Evolutionary conservation across 2,797 vertebrate species (phyloP).

Genomic region (Anas flavirostris): DNA sequence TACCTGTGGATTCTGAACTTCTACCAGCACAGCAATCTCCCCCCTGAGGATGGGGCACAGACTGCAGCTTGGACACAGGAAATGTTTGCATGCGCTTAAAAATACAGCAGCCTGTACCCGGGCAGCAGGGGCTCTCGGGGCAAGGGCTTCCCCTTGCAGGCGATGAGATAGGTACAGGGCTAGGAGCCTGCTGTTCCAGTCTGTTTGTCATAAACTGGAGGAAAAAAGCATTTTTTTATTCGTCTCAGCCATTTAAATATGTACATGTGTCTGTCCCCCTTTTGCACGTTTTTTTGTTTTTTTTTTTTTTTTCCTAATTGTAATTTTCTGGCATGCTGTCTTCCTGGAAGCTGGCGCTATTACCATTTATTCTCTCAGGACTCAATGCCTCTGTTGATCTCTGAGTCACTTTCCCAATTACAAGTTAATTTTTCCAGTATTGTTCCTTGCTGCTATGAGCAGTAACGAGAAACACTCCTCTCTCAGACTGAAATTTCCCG

Average conservation of each 20-base stretch:
- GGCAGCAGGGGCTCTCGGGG: background rate
- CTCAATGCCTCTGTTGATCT: background rate
- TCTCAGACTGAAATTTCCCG: background rate
- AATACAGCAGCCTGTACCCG: background rate
- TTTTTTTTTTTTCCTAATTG: background rate
- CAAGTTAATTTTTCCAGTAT: background rate
- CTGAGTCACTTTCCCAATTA: background rate
- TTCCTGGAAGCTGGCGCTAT: background rate
- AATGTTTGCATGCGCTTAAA: fast-evolving
- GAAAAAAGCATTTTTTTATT: background rate
- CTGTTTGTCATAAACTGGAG: background rate
- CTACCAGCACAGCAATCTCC: background rate
- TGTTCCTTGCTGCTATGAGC: background rate
- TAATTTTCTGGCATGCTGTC: background rate
- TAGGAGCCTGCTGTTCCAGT: background rate
- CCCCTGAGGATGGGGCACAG: background rate
- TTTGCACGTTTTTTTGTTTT: background rate
- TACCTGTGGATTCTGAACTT: background rate
- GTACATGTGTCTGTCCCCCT: background rate
- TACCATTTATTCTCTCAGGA: background rate
- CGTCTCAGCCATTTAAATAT: background rate
- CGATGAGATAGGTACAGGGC: background rate
- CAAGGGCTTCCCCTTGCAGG: background rate
- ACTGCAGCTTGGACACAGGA: background rate
- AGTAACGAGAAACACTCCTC: background rate